Conservation (phyloP, 2,888 invertebrate species). For the Gibbula magus region DNA sequence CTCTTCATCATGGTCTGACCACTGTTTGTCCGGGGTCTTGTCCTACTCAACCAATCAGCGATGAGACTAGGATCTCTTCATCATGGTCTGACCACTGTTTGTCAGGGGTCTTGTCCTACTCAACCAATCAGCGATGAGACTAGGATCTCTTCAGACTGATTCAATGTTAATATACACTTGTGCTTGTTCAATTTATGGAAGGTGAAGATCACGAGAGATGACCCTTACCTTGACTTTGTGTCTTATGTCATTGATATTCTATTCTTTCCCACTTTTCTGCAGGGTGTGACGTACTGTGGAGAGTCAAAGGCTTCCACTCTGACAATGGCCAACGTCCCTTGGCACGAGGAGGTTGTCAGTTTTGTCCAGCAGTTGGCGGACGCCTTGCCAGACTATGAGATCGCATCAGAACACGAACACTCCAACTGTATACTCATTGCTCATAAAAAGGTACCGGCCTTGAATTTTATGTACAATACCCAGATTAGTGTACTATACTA, state of each 20-base stretch:
- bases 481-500: no score
- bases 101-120: no score
- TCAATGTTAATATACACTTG: not conserved
- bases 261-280: constrained; percentile 35
- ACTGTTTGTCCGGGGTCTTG: no score
- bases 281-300: constrained; percentile 80
- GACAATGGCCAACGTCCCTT: constrained; percentile 80
- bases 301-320: constrained; percentile 77
- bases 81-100: no score
- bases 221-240: not conserved
- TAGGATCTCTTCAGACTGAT: not conserved
- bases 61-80: no score
- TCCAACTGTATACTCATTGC: constrained; percentile 80
- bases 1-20: no score
- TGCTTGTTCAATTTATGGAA: not conserved
- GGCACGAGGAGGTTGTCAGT: constrained; percentile 79
- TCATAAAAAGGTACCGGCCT: constrained; percentile 76
- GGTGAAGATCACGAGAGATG: not conserved
- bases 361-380: constrained; percentile 77
- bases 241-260: not conserved
- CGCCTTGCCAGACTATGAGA: constrained; percentile 77
- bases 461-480: no score
- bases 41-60: no score
- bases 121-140: no score
- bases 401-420: constrained; percentile 80